Percentiles rank a stretch among this genome's conserved stretches.
Conservation (phyloP, 2,888 invertebrate genomes). For the Caenorhabditis panamensis region DNA sequence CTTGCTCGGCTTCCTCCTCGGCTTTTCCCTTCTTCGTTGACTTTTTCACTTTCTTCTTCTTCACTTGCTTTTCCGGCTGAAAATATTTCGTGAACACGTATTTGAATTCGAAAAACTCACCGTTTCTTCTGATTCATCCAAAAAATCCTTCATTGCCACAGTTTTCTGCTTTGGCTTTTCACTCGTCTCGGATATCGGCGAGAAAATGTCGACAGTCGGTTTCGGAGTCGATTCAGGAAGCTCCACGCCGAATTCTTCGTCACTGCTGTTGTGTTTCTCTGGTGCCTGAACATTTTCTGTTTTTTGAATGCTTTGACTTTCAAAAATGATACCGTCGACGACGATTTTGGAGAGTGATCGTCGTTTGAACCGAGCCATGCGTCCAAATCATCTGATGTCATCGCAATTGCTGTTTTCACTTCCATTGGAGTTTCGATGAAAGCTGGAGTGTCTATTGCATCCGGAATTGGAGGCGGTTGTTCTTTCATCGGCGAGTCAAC, state of each 20-base stretch:
- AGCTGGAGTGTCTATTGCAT: constrained; percentile 5
- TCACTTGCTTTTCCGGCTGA: constrained; percentile 14
- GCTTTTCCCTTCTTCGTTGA: constrained; percentile 30
- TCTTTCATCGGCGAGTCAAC: constrained; percentile 50
- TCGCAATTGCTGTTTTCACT: neutral
- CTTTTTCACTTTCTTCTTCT: constrained; percentile 50
- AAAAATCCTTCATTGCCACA: neutral
- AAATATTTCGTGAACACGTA: constrained; percentile 1
- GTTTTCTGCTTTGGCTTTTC: neutral
- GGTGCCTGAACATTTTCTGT: constrained; percentile 7
- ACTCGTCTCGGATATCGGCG: neutral
- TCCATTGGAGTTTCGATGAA: neutral
- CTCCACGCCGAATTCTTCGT: constrained; percentile 57
- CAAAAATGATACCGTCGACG: constrained; percentile 14
- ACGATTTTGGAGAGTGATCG: constrained; percentile 41
- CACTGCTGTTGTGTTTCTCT: constrained; percentile 40
- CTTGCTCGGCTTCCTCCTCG: constrained; percentile 35
- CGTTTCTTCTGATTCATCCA: constrained; percentile 3
- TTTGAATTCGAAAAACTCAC: neutral
- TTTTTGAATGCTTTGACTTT: neutral
- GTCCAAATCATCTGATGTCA: constrained; percentile 57
- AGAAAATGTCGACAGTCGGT: constrained; percentile 39
- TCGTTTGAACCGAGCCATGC: constrained; percentile 56
- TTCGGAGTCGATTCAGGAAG: constrained; percentile 17
- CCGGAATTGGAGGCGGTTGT: neutral